These are phyloP conservation scores for Oncopeltus fasciatus DNA, from an alignment of 1,140 invertebrate species.

Conservation along the genomic window DNA sequence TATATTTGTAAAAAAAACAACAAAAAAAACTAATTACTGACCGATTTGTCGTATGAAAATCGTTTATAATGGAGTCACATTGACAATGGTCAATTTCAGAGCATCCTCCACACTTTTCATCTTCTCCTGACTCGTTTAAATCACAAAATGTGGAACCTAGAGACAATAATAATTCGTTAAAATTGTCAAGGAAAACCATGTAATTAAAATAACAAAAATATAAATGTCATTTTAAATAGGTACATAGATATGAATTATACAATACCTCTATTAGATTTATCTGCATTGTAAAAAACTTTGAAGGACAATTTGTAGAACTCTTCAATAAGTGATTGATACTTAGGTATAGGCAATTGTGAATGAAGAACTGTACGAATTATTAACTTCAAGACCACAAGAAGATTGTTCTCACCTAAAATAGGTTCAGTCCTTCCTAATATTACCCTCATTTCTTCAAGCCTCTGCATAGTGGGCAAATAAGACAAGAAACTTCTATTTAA, in stretches of 20 bases:
- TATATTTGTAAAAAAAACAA: too few relatives aligned
- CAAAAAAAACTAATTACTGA: too few relatives aligned
- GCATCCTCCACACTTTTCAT: conserved; percentile 53
- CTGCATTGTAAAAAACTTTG: conserved; percentile 48
- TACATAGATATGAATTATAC: background rate
- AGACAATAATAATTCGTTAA: background rate
- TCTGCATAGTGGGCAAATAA: conserved; percentile 39
- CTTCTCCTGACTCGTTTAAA: conserved; percentile 39
- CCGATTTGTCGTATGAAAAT: conserved; percentile 64
- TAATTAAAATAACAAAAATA: background rate
- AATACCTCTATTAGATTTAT: conserved; percentile 30
- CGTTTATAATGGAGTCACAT: conserved; percentile 55
- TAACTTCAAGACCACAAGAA: conserved; percentile 43
- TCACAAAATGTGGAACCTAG: conserved; percentile 25
- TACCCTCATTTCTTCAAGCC: conserved; percentile 31
- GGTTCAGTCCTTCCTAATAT: conserved; percentile 26
- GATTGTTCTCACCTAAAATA: conserved; percentile 37
- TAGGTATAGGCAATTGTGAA: conserved; percentile 47
- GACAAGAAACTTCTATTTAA: conserved; percentile 40
- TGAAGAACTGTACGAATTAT: conserved; percentile 48
- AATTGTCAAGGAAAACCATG: background rate
- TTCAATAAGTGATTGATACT: conserved; percentile 51
- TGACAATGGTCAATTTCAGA: conserved; percentile 51
- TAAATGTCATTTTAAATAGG: background rate
- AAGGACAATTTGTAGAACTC: conserved; percentile 64